Base-by-base conservation (phyloP, 2,797 vertebrate species). In the Catharus ustulatus region DNA sequence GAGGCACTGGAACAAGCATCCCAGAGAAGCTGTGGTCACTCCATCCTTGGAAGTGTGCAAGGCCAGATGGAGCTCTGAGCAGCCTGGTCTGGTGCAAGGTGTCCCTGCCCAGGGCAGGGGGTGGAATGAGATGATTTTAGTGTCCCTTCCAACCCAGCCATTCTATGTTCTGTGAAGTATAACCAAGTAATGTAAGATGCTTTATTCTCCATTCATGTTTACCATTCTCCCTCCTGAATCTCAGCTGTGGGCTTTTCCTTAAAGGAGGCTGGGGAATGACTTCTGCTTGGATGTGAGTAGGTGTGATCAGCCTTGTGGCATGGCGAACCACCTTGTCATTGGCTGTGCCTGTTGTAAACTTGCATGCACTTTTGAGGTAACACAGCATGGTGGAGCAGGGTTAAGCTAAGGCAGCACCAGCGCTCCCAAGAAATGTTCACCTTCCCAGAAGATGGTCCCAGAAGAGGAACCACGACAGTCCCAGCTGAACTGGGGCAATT, bases 351-450 rank as follows among this genome's bases (percentile, higher is more conserved):
- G 20, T 10, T 74, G 58, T 42, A 58, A 89, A 17, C 40, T 18
- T 16, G 54, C 13, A 10, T 5, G 17, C 8, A 3, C 21, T 83
- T 75, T 7, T 0, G 3, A 93, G 42, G 15, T 51, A 19, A 57
- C 0, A 1, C 77, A n/a, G 12, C 2, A 0, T 0, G 1, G 30
- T 13, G 24, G 46, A 89, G 36, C 0, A 45, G 10, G 6, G 20
- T 27, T 58, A 29, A 57, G 13, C 13, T 74, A 14, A 83, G 19
- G n/a, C 20, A 45, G 46, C 54, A 43, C 18, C 54, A 74, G 18
- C 0, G 0, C 32, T 73, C 32, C 40, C 2, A 5, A 57, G 40
- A 64, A 80, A 26, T 6, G 4, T 8, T 6, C 30, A 32, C 5
- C 22, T 21, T 19, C 15, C 36, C 34, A 61, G 55, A 51, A 66